Percentiles rank a stretch among this genome's conserved stretches.
phyloP scores from a whole-genome alignment of 2,113 vertebrate genomes.

The Hypanus sabinus region DNA sequence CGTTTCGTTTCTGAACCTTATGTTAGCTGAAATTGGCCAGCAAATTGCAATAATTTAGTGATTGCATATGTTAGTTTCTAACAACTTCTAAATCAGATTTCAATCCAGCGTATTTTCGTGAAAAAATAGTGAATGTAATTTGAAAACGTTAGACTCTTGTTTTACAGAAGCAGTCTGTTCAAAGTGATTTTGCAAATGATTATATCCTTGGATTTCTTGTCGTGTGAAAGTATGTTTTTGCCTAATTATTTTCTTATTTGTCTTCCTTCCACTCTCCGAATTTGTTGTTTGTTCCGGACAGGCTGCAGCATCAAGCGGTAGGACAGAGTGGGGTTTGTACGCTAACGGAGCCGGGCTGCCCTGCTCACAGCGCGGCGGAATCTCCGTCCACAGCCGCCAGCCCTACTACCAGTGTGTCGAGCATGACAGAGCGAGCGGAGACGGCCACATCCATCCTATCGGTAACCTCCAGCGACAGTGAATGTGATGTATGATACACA shows the following conservation, averaged over 20 bases:
- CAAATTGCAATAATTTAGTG: not conserved
- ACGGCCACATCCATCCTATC: slow-evolving; percentile 72
- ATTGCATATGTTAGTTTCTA: not conserved
- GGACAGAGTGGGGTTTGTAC: slow-evolving; percentile 94
- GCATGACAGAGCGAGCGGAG: slow-evolving; percentile 89
- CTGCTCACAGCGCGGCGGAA: slow-evolving; percentile 93
- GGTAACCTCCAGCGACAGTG: slow-evolving; percentile 97
- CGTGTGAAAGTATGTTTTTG: not conserved
- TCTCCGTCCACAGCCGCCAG: slow-evolving; percentile 95
- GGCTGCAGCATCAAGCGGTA: slow-evolving; percentile 98
- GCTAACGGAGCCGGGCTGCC: slow-evolving; percentile 89
- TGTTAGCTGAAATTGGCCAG: not conserved
- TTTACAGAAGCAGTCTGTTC: not conserved
- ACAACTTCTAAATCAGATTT: not conserved
- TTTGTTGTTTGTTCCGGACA: slow-evolving; percentile 51
- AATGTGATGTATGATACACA: slow-evolving; percentile 97
- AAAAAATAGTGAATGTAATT: not conserved
- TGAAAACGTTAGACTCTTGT: not conserved
- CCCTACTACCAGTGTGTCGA: slow-evolving; percentile 96
- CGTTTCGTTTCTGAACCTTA: not conserved
- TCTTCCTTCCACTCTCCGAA: not conserved
- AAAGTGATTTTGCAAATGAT: not conserved
- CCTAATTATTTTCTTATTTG: not conserved
- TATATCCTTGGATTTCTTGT: not conserved
- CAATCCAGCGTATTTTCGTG: not conserved